Percentiles rank a stretch among this genome's conserved stretches.
These are phyloP conservation scores for Theristus sp. DNA, from an alignment of 2,888 invertebrate species.

Conservation along the genomic window DNA sequence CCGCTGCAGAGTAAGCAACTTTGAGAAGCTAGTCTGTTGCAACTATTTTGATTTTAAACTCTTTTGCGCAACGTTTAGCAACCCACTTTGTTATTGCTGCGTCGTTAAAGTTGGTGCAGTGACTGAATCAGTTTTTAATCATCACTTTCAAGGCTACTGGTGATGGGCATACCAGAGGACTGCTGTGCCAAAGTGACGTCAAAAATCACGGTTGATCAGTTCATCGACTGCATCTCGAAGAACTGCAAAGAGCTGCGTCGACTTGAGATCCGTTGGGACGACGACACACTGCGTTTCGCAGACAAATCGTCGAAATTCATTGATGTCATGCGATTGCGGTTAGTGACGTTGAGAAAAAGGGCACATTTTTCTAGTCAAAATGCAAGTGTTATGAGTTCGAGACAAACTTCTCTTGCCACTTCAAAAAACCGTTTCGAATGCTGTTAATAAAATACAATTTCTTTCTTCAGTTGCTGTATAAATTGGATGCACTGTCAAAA, in stretches of 20 bases:
- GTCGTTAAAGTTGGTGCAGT: too few relatives aligned
- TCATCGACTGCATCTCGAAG: slow-evolving; percentile 63
- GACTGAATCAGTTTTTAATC: not conserved
- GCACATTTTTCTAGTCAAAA: too few relatives aligned
- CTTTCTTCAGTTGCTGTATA: too few relatives aligned
- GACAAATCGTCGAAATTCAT: slow-evolving; percentile 99
- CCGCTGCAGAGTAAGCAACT: slow-evolving; percentile 69
- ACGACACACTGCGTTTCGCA: slow-evolving; percentile 88
- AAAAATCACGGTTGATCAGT: slow-evolving; percentile 62
- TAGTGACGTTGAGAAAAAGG: too few relatives aligned
- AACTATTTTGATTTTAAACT: too few relatives aligned
- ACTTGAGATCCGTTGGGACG: slow-evolving; percentile 82
- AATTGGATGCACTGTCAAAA: too few relatives aligned
- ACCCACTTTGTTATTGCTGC: not conserved
- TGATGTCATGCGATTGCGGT: slow-evolving; percentile 65
- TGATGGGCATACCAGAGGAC: slow-evolving; percentile 90
- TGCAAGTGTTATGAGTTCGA: too few relatives aligned
- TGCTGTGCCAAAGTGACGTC: slow-evolving; percentile 78
- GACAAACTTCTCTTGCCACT: too few relatives aligned
- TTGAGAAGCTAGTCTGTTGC: too few relatives aligned
- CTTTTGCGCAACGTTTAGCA: not conserved
- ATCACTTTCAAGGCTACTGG: slow-evolving; percentile 55
- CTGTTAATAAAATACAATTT: too few relatives aligned
- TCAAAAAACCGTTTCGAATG: too few relatives aligned
- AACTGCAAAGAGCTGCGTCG: slow-evolving; percentile 71